These are phyloP conservation scores for Nephrotoma guestfalica DNA, from an alignment of 2,888 invertebrate genomes.

Conservation along the genomic window DNA sequence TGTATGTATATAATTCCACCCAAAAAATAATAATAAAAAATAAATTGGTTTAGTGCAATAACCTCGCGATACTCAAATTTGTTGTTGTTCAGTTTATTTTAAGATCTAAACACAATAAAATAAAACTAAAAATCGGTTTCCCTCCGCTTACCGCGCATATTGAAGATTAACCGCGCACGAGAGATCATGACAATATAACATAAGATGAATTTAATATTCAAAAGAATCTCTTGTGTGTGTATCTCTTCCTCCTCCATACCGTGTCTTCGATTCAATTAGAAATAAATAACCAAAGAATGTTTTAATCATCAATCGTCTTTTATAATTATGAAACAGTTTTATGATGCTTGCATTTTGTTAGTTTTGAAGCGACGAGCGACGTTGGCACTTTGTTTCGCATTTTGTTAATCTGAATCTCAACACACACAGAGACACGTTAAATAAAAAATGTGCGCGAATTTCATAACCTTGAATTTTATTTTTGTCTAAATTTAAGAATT, in stretches of 20 bases:
- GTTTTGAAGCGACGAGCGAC: not conserved
- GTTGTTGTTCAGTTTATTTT: not conserved
- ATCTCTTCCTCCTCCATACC: not conserved
- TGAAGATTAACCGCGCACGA: not conserved
- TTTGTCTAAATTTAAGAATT: not conserved
- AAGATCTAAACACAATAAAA: not conserved
- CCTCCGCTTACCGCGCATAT: not conserved
- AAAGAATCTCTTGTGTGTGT: not conserved
- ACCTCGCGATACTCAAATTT: not conserved
- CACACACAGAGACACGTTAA: not conserved
- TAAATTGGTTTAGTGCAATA: not conserved
- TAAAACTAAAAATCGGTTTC: not conserved
- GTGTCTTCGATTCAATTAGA: not conserved
- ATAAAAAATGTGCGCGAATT: not conserved
- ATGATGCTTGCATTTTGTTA: not conserved
- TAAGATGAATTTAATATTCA: not conserved
- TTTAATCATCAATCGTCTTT: not conserved
- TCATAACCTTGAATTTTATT: not conserved
- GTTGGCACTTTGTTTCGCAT: not conserved
- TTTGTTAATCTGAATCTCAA: not conserved
- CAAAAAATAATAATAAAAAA: not conserved
- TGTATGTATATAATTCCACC: not conserved
- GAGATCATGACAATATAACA: not conserved
- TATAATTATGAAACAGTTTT: not conserved
- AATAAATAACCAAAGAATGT: not conserved